Evolutionary conservation across 2,113 vertebrate species (phyloP), one percentile per base, ranked within the genome.

Genomic region (Sinocyclocheilus maitianheensis): DNA sequence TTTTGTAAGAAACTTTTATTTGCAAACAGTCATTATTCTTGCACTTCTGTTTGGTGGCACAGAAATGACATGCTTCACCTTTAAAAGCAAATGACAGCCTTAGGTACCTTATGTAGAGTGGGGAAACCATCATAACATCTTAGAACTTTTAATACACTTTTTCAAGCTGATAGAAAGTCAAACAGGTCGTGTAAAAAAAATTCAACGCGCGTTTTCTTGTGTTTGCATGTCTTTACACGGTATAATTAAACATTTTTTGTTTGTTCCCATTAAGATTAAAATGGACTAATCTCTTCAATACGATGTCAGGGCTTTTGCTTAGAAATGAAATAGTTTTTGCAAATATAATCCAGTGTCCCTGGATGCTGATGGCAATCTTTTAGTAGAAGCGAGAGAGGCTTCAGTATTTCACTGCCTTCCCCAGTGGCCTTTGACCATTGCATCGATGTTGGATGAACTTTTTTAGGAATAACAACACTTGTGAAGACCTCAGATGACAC

Each of bases 291-390:
- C 22, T 67, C 40, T 26, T 51, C 40, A 81, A 30, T 65, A 43
- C 8, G 6, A 62, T 1, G 2, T 60, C 53, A 3, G 7, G 18
- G 58, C 3, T 34, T 82, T 82, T 69, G 63, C 46, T 82, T 65
- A 53, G 80, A 71, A 71, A 43, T 81, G 1, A 65, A 46, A 65
- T 46, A 14, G 3, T 53, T 77, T 46, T 65, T 62, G 22, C 7
- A 80, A 37, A 13, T 69, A 34, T 51, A 53, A 82, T 69, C 80
- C 43, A 13, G 63, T 53, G 80, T 82, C 80, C 43, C 80, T 51
- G 9, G 26, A 82, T 18, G 16, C 24, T 46, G 18, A 69, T 53
- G 62, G 43, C 43, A 69, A 82, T 82, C 80, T 69, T 67, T 81
- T 1, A 69, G 26, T 63, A 46, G 51, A 78, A 58, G 20, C 5